phyloP scores from a whole-genome alignment of 2,113 vertebrate genomes.

The Scomber scombrus region DNA sequence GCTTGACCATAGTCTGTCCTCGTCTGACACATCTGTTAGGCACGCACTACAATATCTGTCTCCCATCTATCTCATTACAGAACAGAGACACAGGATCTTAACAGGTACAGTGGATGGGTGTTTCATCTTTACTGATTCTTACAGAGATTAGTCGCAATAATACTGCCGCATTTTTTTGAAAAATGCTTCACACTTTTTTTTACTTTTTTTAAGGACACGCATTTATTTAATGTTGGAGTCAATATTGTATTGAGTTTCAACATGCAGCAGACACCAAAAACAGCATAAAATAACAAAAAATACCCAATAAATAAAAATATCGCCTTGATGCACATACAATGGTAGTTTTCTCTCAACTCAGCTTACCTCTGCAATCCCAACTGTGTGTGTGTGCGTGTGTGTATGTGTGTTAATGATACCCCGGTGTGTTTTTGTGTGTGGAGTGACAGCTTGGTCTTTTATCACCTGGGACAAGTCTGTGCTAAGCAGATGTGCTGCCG shows the following conservation, averaged over 20 bases:
- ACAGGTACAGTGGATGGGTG: neutral
- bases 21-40: slow-evolving; percentile 3
- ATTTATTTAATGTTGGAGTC: too few relatives aligned
- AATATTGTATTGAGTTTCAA: too few relatives aligned
- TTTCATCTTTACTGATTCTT: neutral
- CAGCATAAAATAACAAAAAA: too few relatives aligned
- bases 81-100: neutral
- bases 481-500: slow-evolving; percentile 16
- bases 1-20: slow-evolving; percentile 5
- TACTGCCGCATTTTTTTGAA: neutral
- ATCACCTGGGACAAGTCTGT: slow-evolving; percentile 24
- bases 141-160: neutral
- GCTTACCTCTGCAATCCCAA: too few relatives aligned
- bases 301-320: too few relatives aligned
- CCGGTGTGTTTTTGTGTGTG: neutral
- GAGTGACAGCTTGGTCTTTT: slow-evolving; percentile 24
- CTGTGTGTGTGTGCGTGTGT: slow-evolving; percentile 2
- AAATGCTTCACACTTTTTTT: neutral
- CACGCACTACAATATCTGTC: neutral
- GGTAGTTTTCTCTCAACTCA: too few relatives aligned
- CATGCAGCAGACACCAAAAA: too few relatives aligned
- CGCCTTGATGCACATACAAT: too few relatives aligned
- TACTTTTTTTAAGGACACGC: too few relatives aligned
- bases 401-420: neutral
- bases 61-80: slow-evolving; percentile 19